Percentiles rank a stretch among this genome's conserved stretches.
These are phyloP conservation scores for Ctena decussata DNA, from an alignment of 2,888 invertebrate genomes.

Conservation along the genomic window DNA sequence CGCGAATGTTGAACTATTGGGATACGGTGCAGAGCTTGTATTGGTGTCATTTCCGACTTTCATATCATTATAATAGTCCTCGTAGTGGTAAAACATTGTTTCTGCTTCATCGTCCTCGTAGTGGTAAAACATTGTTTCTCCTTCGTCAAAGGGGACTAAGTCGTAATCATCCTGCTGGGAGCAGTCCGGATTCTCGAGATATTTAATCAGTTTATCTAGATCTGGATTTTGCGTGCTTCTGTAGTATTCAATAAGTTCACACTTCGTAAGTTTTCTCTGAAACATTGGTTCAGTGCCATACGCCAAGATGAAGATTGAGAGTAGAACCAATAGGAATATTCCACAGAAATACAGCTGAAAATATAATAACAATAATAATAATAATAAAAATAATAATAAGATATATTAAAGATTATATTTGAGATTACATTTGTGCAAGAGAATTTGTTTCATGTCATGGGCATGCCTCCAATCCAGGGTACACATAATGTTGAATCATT, in stretches of 20 bases:
- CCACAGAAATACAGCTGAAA: constrained; percentile 32
- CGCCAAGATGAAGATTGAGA: constrained; percentile 28
- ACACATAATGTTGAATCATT: no score
- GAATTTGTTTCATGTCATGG: no score
- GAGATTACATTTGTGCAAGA: no score
- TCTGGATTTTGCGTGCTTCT: not conserved
- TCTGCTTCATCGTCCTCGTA: not conserved
- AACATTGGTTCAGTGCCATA: constrained; percentile 16
- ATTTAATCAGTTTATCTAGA: not conserved
- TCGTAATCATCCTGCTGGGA: not conserved
- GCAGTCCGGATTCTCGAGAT: not conserved
- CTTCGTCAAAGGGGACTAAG: not conserved
- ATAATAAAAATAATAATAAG: not conserved
- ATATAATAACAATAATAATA: no score
- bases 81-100: not conserved
- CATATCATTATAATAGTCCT: not conserved
- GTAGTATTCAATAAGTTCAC: constrained; percentile 26
- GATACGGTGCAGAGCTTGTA: not conserved
- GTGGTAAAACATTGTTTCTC: not conserved
- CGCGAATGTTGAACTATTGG: not conserved
- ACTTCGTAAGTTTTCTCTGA: constrained; percentile 35
- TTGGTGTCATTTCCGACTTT: not conserved
- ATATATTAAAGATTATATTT: no score
- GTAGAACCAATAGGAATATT: constrained; percentile 9
- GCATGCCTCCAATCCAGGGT: no score